Evolutionary conservation across 2,113 vertebrate genomes (phyloP), one percentile per base, ranked within the genome.

Genomic region (Lepus europaeus): DNA sequence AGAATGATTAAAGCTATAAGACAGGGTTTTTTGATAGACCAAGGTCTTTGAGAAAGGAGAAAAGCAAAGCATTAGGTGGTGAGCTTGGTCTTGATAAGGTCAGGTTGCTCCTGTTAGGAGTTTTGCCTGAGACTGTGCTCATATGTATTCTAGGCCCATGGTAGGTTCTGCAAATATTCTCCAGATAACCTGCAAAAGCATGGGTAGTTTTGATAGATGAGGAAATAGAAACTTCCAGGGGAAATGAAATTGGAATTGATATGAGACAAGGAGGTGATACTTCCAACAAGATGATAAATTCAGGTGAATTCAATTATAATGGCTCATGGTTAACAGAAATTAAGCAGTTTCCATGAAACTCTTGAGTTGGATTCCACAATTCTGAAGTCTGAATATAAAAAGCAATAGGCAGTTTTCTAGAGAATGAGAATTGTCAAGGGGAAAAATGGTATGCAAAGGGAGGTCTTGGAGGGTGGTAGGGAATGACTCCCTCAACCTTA

Each of bases 321-420:
- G 7, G 63, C 16, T 63, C 45, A 2, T 29, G 8, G 16, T 81
- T 85, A 89, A 73, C 1, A 39, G 85, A 88, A 51, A 73, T 33
- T 63, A 85, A 92, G 56, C 25, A 74, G 20, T 25, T 90, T 94
- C 88, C 17, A n/a, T 79, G 29, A 89, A 86, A 39, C 73, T 89
- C 36, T 45, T 45, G 6, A 79, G 23, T 70, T 93, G 68, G 2
- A 69, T 89, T 89, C 90, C 69, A 91, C 3, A 91, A 66, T 7
- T 10, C 53, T 20, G 69, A 31, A 91, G 31, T 31, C 16, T 10
- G 19, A 66, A n/a, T 17, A 33, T 27, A 14, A 80, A 61, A 90
- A 85, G 9, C 20, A 90, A 78, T 63, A 19, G 4, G 2, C 13
- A 8, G 14, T 74, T 74, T 86, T 33, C 31, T n/a, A 19, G 56